Percentiles rank a stretch among this genome's conserved stretches.
phyloP scores from a whole-genome alignment of 2,888 invertebrate species.

The Acheta domesticus region DNA sequence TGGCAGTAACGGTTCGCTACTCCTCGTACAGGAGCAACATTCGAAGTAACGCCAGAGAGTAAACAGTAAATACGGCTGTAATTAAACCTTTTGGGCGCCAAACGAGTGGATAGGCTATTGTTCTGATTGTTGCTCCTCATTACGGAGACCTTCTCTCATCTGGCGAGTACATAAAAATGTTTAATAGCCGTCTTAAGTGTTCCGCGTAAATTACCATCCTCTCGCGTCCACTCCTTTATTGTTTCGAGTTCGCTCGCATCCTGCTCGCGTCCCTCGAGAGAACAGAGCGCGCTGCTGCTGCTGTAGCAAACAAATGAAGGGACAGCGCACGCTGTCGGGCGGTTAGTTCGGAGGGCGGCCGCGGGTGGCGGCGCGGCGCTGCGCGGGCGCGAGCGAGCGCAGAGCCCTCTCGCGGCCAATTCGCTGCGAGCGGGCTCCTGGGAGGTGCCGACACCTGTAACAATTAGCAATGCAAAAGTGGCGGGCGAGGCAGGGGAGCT shows the following conservation, averaged over 20 bases:
- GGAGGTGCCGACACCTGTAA: conserved; percentile 26
- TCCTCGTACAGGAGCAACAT: neutral
- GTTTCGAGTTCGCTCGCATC: too few relatives aligned
- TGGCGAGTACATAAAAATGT: neutral
- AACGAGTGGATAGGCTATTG: conserved; percentile 9
- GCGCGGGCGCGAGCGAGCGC: neutral
- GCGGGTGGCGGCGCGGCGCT: neutral
- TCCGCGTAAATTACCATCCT: neutral
- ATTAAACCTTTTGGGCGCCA: neutral
- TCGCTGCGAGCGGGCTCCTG: neutral
- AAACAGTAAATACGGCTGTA: conserved; percentile 10
- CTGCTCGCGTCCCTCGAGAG: too few relatives aligned
- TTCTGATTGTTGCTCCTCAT: conserved; percentile 18
- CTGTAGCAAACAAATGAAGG: neutral
- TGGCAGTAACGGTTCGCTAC: neutral
- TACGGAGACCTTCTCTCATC: neutral
- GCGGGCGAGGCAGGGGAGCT: neutral
- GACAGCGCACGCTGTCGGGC: neutral
- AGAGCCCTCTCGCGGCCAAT: neutral
- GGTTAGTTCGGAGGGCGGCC: neutral
- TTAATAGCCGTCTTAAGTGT: conserved; percentile 18
- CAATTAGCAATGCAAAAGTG: conserved; percentile 32
- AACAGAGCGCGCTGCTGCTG: neutral
- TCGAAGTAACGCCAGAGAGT: neutral
- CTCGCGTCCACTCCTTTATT: neutral